These are phyloP conservation scores for Apostichopus parvimensis DNA, from an alignment of 35 echinoderm and acorn worm genomes.

Conservation along the genomic window DNA sequence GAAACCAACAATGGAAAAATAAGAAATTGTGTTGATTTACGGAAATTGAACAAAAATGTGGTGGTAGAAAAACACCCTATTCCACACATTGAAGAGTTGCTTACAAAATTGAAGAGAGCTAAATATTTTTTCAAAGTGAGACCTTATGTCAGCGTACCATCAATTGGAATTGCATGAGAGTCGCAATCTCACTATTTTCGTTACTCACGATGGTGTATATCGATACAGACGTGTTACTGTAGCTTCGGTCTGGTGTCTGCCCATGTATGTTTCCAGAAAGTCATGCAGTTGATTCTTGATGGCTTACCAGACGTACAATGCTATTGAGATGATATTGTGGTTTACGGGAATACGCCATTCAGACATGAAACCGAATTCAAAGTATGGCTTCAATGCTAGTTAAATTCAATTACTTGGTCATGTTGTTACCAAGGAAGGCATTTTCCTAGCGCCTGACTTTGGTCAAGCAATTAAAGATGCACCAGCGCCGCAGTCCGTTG, in stretches of 20 bases:
- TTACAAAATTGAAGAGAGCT: conserved; percentile 3
- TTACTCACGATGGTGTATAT: conserved; percentile 64
- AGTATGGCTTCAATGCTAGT: conserved; percentile 56
- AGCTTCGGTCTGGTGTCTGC: conserved; percentile 58
- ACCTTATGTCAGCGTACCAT: conserved; percentile 37
- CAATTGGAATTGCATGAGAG: conserved; percentile 50
- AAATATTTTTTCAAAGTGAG: conserved; percentile 14
- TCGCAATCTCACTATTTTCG: conserved; percentile 51
- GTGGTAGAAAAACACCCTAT: conserved; percentile 50
- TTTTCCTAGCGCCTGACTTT: conserved; percentile 40
- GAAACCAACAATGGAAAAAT: conserved; percentile 26
- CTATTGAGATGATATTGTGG: background rate
- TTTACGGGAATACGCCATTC: conserved; percentile 46
- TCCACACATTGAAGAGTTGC: conserved; percentile 45
- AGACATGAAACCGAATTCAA: conserved; percentile 56
- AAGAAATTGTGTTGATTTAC: conserved; percentile 47
- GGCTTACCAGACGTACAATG: conserved; percentile 51
- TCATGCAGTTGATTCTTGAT: conserved; percentile 29
- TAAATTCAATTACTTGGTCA: conserved; percentile 60
- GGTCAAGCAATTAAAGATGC: background rate
- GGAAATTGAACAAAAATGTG: conserved; percentile 35
- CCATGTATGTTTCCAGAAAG: conserved; percentile 39
- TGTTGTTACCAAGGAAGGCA: conserved; percentile 24
- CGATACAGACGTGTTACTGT: conserved; percentile 44
- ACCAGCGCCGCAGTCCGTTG: background rate